Percentiles rank a stretch among this genome's conserved stretches.
Evolutionary conservation across 2,113 vertebrate genomes (phyloP).

Genomic region (Alaudala cheleensis): DNA sequence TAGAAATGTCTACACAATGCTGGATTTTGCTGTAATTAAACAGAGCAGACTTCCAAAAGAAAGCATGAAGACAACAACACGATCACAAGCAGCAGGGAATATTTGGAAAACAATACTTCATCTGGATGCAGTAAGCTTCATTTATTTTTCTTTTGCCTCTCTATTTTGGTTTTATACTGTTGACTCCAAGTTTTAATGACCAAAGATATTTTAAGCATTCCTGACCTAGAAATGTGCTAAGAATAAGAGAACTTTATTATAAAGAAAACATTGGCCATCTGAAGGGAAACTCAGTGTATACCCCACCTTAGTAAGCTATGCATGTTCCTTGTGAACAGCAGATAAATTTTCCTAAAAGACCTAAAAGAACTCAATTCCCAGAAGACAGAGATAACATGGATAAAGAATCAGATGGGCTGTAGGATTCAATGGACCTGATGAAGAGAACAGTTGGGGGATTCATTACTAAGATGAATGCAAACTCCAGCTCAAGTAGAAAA

Average conservation of each 20-base stretch:
- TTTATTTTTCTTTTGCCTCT: constrained; percentile 49
- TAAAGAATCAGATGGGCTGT: background rate
- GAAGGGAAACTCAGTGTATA: background rate
- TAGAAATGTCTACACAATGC: background rate
- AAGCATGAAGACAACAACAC: background rate
- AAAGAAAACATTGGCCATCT: constrained; percentile 44
- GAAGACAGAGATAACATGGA: background rate
- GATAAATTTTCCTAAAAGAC: background rate
- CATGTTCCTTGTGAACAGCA: background rate
- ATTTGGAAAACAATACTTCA: constrained; percentile 35
- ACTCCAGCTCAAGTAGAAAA: background rate
- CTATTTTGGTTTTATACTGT: constrained; percentile 49
- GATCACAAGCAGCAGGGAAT: constrained; percentile 3
- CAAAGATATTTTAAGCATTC: constrained; percentile 51
- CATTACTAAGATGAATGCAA: background rate
- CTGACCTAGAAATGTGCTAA: constrained; percentile 53
- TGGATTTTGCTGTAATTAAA: constrained; percentile 29
- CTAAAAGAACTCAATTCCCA: background rate
- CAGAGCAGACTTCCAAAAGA: background rate
- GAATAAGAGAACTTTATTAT: constrained; percentile 33
- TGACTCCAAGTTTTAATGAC: constrained; percentile 63
- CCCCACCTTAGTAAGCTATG: background rate
- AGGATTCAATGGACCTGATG: background rate
- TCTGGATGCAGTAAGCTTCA: constrained; percentile 30
- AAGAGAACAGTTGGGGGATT: background rate